phyloP scores from a whole-genome alignment of 2,797 vertebrate species.

The Brachyrhaphis roseni region DNA sequence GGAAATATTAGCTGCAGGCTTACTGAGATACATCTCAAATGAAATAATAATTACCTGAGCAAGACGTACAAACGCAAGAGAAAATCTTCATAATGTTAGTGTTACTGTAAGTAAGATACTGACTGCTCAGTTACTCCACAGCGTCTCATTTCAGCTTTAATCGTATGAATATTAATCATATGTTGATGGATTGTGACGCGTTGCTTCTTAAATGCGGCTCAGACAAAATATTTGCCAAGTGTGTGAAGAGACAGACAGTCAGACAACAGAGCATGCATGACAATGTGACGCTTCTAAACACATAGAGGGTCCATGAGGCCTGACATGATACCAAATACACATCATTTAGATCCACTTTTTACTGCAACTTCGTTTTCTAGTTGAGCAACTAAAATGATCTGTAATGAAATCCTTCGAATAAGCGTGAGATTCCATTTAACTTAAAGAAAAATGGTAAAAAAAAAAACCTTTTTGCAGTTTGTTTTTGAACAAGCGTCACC shows the following conservation, averaged over 20 bases:
- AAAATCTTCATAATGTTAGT: neutral
- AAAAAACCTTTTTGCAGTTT: neutral
- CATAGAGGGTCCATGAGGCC: conserved; percentile 13
- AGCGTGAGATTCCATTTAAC: neutral
- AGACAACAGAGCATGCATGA: conserved; percentile 48
- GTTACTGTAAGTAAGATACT: conserved; percentile 2
- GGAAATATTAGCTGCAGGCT: neutral
- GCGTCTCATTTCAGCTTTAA: neutral
- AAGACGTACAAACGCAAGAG: neutral
- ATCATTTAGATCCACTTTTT: conserved; percentile 1
- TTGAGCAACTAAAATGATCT: neutral
- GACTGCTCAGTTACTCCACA: neutral
- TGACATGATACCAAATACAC: conserved; percentile 36
- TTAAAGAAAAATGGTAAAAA: neutral
- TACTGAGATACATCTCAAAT: neutral
- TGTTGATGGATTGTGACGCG: neutral
- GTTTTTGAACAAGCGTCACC: neutral
- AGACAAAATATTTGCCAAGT: conserved; percentile 71
- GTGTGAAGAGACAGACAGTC: conserved; percentile 27
- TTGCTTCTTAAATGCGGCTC: conserved; percentile 42
- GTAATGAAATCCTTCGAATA: neutral
- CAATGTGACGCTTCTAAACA: conserved; percentile 30
- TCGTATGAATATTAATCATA: conserved; percentile 1
- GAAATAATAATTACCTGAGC: neutral
- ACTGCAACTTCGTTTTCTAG: neutral